These are phyloP conservation scores for Paguma larvata DNA, from an alignment of 2,797 vertebrate genomes.

Conservation along the genomic window DNA sequence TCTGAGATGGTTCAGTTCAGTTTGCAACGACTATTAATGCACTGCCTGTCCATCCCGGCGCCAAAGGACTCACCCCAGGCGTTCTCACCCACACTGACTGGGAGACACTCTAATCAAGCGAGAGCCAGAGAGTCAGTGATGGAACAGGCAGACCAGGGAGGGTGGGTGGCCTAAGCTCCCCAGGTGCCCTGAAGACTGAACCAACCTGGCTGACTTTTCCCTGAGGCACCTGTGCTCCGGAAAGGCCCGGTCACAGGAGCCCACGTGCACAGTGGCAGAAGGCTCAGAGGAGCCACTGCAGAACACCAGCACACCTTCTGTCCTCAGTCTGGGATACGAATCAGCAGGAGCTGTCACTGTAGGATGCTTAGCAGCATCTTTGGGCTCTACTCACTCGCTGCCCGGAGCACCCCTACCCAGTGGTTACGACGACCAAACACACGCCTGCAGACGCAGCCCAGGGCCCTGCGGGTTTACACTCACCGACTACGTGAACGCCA, in stretches of 20 bases:
- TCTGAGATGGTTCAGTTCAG: neutral
- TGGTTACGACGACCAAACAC: neutral
- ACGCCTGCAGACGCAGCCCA: neutral
- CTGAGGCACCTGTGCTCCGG: neutral
- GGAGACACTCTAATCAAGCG: neutral
- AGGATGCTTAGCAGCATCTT: neutral
- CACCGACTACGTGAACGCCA: neutral
- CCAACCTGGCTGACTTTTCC: neutral
- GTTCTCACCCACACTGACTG: neutral
- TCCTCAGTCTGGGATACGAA: neutral
- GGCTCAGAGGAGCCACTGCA: neutral
- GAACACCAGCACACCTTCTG: neutral
- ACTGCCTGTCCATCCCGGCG: neutral
- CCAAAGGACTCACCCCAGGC: neutral
- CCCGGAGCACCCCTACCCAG: neutral
- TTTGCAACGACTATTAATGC: neutral
- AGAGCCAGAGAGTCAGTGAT: neutral
- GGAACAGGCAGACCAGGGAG: neutral
- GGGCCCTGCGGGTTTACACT: neutral
- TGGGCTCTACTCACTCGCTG: neutral
- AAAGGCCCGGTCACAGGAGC: neutral
- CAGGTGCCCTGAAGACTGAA: neutral
- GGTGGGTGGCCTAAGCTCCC: neutral
- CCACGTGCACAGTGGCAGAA: neutral
- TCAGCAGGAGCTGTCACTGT: too few species aligned